Conservation (phyloP, 2,113 vertebrate species). For the Corvus hawaiiensis region DNA sequence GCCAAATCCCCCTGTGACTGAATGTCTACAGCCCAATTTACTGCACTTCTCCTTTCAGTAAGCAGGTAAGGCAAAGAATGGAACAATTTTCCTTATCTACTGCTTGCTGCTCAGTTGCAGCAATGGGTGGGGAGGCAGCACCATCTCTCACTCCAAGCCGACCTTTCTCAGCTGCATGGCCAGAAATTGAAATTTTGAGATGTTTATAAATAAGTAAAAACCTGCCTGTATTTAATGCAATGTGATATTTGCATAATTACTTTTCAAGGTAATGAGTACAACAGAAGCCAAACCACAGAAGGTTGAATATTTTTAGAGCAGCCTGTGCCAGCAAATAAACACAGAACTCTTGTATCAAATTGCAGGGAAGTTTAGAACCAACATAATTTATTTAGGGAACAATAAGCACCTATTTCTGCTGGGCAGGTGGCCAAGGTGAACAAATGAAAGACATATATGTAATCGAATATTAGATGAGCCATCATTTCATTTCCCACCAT, state of each 20-base stretch:
- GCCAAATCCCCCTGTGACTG: background rate
- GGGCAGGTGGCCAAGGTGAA: constrained; percentile 20
- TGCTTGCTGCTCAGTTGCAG: background rate
- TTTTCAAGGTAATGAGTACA: constrained; percentile 56
- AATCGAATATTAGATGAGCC: constrained; percentile 41
- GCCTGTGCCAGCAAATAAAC: constrained; percentile 26
- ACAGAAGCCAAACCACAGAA: constrained; percentile 36
- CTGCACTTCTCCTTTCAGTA: background rate
- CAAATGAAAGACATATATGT: constrained; percentile 19
- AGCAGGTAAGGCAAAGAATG: background rate
- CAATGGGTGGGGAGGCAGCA: background rate
- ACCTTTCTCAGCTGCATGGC: background rate
- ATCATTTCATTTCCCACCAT: background rate
- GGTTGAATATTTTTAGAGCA: constrained; percentile 13
- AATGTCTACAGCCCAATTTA: background rate
- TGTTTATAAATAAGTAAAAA: constrained; percentile 58
- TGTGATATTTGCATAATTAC: constrained; percentile 50
- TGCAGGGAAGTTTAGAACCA: constrained; percentile 1
- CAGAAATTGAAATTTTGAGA: constrained; percentile 20
- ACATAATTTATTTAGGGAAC: constrained; percentile 49
- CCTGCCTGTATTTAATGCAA: background rate
- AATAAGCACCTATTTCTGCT: constrained; percentile 29
- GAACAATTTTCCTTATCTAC: constrained; percentile 2
- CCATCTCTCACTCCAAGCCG: background rate
- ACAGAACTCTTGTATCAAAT: background rate